Evolutionary conservation across 2,888 invertebrate genomes (phyloP), one percentile per base, ranked within the genome.

Genomic region (Chromoteleia sp.): DNA sequence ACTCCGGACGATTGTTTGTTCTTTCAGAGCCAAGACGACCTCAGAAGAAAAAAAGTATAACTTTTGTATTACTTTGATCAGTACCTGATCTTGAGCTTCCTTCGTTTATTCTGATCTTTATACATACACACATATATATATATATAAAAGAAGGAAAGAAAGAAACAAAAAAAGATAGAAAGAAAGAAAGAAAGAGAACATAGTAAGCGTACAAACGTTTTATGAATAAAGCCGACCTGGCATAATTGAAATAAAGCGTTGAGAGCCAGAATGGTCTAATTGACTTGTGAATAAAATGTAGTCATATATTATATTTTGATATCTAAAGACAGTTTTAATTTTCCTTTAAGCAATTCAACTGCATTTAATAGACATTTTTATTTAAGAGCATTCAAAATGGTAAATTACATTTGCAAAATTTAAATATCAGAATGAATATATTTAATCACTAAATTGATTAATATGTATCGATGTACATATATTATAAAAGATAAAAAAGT

Each of bases 31-130:
- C 75, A 68, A 68, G 30, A 59, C 10, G 12, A 71, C 50, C 63
- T 56, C 65, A 63, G 45, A 33, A 43, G 33, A 50, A 0, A 36
- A 48, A 63, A 61, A 77, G 19, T 73, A 30, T 79, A 58, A 65
- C 50, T 78, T 71, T 71, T 63, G 65, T 78, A 73, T 79, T 79
- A 79, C 71, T 71, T 75, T 68, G 80, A 63, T 75, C 80, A 75
- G 80, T 80, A 80, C 74, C 80, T 74, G 80, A 75, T 75, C 63
- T 68, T 68, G 74, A 79, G 80, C 80, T 80, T 75, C 80, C 80
- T 80, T 63, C 59, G 12, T 70, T 74, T 54, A 17, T 80, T 70
- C 50, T 75, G 19, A 74, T 68, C 48, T 61, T 59, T 43, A 52
- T 65, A 43, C 43, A 65, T 54, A 21, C 41, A 59, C 14, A 48